Evolutionary conservation across 2,888 invertebrate species (phyloP).

Genomic region (Temnothorax unifasciatus): DNA sequence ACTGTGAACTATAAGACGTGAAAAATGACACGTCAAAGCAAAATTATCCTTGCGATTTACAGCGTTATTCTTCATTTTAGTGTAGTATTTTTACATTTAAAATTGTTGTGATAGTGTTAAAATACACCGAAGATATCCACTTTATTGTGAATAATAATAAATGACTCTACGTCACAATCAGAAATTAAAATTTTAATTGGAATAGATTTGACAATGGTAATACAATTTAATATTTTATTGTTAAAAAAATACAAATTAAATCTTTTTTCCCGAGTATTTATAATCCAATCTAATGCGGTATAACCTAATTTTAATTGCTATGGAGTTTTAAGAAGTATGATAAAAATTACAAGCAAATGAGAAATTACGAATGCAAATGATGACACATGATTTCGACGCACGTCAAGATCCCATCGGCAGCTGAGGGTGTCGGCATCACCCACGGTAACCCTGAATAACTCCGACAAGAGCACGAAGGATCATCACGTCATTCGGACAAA

Average conservation of each 20-base stretch:
- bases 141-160: neutral
- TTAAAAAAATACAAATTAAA: neutral
- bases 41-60: too few relatives aligned
- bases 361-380: neutral
- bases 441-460: conserved; percentile 27
- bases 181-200: neutral
- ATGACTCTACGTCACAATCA: neutral
- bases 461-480: conserved; percentile 50
- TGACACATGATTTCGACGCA: neutral
- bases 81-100: too few relatives aligned
- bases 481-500: conserved; percentile 65
- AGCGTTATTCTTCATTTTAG: too few relatives aligned
- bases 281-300: neutral
- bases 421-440: conserved; percentile 17
- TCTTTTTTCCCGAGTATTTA: neutral
- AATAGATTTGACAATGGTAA: neutral
- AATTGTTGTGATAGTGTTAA: too few relatives aligned
- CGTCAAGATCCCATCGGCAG: neutral
- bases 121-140: too few relatives aligned
- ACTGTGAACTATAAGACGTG: too few relatives aligned
- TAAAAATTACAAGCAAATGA: neutral
- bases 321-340: neutral
- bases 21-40: too few relatives aligned
- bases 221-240: neutral
- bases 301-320: neutral